Evolutionary conservation across 23 tunicate species (phyloP).

Genomic region (Pegea sp.): DNA sequence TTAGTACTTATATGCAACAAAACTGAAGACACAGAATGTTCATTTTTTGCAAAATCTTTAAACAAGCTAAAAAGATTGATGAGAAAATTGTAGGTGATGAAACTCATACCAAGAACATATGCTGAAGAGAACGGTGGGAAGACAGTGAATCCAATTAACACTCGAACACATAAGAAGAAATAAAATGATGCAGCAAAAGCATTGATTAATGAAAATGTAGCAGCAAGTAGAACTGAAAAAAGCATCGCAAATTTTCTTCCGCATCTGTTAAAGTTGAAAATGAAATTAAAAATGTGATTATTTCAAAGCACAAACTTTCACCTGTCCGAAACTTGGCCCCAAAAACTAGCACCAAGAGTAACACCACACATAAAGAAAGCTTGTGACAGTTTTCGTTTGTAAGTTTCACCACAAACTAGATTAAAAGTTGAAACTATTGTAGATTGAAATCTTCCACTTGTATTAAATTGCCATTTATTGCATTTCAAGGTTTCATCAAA

Average conservation of each 20-base stretch:
- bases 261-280: constrained; percentile 1
- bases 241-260: constrained; percentile 37
- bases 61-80: too few species aligned
- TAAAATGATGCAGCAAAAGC: constrained; percentile 17
- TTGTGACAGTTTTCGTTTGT: constrained; percentile 32
- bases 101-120: constrained; percentile 57
- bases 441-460: constrained; percentile 14
- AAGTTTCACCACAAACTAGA: constrained; percentile 31
- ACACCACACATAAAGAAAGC: constrained; percentile 82
- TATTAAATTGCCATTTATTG: constrained; percentile 24
- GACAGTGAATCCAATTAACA: constrained; percentile 42
- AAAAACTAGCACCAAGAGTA: constrained; percentile 39
- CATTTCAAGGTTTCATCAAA: constrained; percentile 9
- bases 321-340: constrained; percentile 90
- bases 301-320: background rate
- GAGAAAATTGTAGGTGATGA: too few species aligned
- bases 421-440: constrained; percentile 44
- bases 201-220: constrained; percentile 6
- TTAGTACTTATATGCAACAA: too few species aligned
- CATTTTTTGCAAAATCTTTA: too few species aligned
- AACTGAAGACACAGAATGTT: too few species aligned
- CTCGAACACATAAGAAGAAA: constrained; percentile 15
- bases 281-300: background rate
- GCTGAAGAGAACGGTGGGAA: constrained; percentile 48
- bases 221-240: constrained; percentile 17